Conservation (phyloP, 2,113 vertebrate species). For the Rafetus swinhoei region DNA sequence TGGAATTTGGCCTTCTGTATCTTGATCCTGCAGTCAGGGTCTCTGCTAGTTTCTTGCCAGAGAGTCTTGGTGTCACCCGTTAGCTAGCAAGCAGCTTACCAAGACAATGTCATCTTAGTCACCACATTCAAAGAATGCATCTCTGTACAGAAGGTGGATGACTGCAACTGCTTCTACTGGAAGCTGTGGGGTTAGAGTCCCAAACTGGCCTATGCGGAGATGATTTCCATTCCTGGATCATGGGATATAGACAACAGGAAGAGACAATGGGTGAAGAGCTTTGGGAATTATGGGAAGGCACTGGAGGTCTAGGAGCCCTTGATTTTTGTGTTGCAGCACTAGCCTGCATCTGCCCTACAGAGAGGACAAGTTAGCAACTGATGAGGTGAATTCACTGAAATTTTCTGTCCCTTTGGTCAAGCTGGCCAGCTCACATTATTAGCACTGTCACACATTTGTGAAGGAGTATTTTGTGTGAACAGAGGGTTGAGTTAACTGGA, state of each 20-base stretch:
- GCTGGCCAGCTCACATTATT: background rate
- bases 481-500: background rate
- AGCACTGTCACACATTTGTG: background rate
- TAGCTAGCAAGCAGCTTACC: too few relatives aligned
- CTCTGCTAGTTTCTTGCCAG: background rate
- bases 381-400: background rate
- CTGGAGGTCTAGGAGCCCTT: background rate
- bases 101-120: background rate
- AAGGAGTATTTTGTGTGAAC: background rate
- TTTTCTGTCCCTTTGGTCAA: background rate
- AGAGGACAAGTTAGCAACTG: background rate
- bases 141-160: background rate
- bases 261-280: background rate
- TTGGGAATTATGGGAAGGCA: background rate
- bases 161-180: background rate
- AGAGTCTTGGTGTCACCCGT: background rate
- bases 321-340: background rate
- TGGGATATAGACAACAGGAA: background rate
- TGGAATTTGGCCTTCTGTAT: background rate
- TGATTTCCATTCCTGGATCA: background rate
- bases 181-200: background rate
- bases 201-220: background rate
- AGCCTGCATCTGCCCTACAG: background rate
- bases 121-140: background rate
- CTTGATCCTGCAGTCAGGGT: background rate